These are phyloP conservation scores for Pristionchus fissidentatus DNA, from an alignment of 2,888 invertebrate genomes.

Conservation along the genomic window DNA sequence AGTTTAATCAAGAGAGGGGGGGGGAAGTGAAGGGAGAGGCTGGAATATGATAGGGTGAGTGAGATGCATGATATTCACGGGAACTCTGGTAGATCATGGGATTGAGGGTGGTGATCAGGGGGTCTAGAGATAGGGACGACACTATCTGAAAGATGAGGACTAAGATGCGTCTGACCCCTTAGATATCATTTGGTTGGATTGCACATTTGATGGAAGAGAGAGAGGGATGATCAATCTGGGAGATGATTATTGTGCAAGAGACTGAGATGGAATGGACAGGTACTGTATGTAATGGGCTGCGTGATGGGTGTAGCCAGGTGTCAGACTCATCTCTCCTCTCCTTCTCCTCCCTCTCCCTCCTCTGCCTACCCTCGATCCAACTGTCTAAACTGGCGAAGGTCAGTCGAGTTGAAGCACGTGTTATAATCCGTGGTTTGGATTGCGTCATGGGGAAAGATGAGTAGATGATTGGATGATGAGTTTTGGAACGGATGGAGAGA, in stretches of 20 bases:
- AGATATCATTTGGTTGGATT: background rate
- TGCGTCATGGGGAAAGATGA: conserved; percentile 18
- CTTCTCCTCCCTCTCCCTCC: background rate
- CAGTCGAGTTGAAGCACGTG: conserved; percentile 25
- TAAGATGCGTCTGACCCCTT: background rate
- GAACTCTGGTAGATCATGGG: background rate
- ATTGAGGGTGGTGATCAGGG: background rate
- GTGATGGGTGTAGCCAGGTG: conserved; percentile 10
- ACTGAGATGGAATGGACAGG: conserved; percentile 37
- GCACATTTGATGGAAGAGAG: conserved; percentile 10
- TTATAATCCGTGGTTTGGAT: conserved; percentile 14
- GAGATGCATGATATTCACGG: background rate
- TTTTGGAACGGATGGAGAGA: conserved; percentile 3
- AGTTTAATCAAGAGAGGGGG: conserved; percentile 18
- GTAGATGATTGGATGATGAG: conserved; percentile 22
- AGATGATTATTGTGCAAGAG: conserved; percentile 29
- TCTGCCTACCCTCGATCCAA: background rate
- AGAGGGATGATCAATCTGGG: background rate
- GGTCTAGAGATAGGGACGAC: background rate
- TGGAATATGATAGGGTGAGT: conserved; percentile 7
- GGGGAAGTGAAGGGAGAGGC: background rate
- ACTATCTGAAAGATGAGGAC: background rate
- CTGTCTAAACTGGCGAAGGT: conserved; percentile 38
- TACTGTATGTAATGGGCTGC: conserved; percentile 20
- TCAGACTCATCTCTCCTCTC: background rate